Conservation (phyloP, 2,888 invertebrate species). For the Orchesella flavescens region DNA sequence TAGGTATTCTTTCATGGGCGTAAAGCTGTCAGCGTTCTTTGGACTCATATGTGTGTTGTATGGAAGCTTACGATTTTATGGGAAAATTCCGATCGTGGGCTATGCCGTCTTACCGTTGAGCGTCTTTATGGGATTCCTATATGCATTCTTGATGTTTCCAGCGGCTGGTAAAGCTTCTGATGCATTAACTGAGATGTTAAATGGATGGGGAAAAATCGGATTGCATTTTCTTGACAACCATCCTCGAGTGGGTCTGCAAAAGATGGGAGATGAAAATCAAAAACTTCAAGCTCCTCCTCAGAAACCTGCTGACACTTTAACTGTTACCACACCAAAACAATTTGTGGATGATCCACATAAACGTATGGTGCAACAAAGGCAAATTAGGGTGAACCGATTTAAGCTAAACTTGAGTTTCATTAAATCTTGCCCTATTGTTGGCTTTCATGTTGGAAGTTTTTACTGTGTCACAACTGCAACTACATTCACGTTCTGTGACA, state of each 20-base stretch:
- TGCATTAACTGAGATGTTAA: not conserved
- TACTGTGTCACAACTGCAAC: not conserved
- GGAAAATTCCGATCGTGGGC: constrained; percentile 5
- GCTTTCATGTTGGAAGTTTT: not conserved
- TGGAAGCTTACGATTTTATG: constrained; percentile 10
- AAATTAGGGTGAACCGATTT: not conserved
- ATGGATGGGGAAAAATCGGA: constrained; percentile 14
- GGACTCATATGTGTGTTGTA: not conserved
- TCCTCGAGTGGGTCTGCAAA: not conserved
- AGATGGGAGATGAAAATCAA: not conserved
- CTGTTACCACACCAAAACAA: too few species aligned
- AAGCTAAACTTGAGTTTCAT: not conserved
- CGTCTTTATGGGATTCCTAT: constrained; percentile 5
- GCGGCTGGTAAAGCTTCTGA: not conserved
- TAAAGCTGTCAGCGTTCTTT: not conserved
- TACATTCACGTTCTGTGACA: not conserved
- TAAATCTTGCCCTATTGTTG: not conserved
- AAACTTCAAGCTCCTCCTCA: not conserved
- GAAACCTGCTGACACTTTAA: not conserved
- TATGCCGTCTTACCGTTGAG: constrained; percentile 6
- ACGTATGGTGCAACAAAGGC: not conserved
- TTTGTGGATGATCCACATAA: not conserved
- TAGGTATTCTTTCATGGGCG: not conserved
- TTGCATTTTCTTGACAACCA: not conserved
- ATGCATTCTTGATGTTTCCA: constrained; percentile 18